Percentiles rank a stretch among this genome's conserved stretches.
phyloP scores from a whole-genome alignment of 2,113 vertebrate genomes.

The Orthochromis indermauri region DNA sequence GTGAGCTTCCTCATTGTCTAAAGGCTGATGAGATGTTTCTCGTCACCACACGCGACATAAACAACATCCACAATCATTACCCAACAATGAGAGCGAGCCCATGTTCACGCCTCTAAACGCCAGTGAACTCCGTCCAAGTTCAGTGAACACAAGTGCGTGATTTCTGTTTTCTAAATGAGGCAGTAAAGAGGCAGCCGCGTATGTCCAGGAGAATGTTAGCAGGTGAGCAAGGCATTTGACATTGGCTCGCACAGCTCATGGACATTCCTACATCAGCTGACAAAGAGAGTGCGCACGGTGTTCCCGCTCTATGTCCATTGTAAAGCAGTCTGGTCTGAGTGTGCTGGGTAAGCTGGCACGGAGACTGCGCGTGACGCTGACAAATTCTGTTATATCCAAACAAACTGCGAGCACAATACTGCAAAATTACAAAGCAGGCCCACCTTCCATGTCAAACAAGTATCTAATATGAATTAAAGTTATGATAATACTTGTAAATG shows the following conservation, averaged over 20 bases:
- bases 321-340: background rate
- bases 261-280: conserved; percentile 58
- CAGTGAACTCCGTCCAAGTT: background rate
- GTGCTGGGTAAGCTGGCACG: background rate
- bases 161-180: background rate
- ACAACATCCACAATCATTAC: background rate
- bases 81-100: background rate
- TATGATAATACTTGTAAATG: background rate
- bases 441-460: background rate
- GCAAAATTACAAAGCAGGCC: background rate
- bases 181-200: background rate
- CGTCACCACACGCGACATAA: background rate
- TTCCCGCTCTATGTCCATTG: background rate
- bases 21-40: background rate
- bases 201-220: conserved; percentile 17
- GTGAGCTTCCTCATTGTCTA: background rate
- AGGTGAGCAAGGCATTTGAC: conserved; percentile 57
- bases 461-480: background rate
- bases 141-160: background rate
- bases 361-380: background rate
- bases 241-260: conserved; percentile 21
- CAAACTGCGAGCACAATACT: background rate
- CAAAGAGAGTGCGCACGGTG: background rate
- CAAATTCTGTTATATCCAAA: background rate
- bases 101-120: background rate